phyloP scores from a whole-genome alignment of 2,888 invertebrate species.

The Cyrtodaria siliqua region DNA sequence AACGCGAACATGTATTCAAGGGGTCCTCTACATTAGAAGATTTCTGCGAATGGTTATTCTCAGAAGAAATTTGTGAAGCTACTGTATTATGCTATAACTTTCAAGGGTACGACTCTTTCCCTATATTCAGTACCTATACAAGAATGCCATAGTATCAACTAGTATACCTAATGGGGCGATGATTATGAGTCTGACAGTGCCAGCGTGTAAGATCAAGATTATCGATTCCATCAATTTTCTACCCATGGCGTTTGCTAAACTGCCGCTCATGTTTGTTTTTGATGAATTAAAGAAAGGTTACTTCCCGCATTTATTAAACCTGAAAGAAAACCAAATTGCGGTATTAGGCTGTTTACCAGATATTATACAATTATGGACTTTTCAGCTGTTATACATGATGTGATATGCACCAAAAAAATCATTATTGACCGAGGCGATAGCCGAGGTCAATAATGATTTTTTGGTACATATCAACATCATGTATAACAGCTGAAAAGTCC shows the following conservation, averaged over 20 bases:
- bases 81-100: conserved; percentile 41
- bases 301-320: conserved; percentile 51
- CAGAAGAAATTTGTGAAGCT: conserved; percentile 21
- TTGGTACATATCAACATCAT: too few relatives aligned
- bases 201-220: conserved; percentile 38
- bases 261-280: conserved; percentile 53
- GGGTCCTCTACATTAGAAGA: conserved; percentile 14
- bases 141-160: conserved; percentile 35
- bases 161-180: conserved; percentile 49
- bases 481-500: too few relatives aligned
- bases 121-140: conserved; percentile 47
- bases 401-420: too few relatives aligned
- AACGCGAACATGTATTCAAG: conserved; percentile 11
- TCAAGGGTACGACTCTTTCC: conserved; percentile 48
- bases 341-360: conserved; percentile 25
- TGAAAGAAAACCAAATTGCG: conserved; percentile 33
- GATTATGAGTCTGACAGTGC: conserved; percentile 31
- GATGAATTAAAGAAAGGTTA: conserved; percentile 49
- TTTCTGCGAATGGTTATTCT: conserved; percentile 35
- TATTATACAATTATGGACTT: too few relatives aligned
- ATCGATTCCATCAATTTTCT: conserved; percentile 54
- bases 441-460: too few relatives aligned
- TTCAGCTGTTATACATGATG: too few relatives aligned
- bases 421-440: too few relatives aligned
- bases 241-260: conserved; percentile 50